phyloP scores from a whole-genome alignment of 2,113 vertebrate species.

The Ictalurus furcatus region DNA sequence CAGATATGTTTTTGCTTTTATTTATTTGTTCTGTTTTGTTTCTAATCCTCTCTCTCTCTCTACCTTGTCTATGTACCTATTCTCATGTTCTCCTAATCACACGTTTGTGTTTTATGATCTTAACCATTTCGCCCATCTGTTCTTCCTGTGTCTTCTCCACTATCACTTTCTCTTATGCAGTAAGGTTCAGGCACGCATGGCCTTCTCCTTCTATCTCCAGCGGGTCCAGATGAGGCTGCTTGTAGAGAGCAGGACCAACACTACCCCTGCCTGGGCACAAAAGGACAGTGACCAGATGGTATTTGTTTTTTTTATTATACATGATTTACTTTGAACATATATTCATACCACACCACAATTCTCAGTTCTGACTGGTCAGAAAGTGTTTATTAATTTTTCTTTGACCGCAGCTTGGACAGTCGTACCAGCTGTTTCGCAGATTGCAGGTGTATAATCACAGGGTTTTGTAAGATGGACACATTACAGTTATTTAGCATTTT shows the following conservation, averaged over 20 bases:
- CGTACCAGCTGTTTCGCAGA: neutral
- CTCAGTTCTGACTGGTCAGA: neutral
- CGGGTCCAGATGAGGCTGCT: slow-evolving; percentile 87
- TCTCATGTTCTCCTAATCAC: neutral
- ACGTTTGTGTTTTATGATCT: neutral
- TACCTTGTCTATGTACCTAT: neutral
- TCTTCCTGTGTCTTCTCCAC: neutral
- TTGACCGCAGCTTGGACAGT: neutral
- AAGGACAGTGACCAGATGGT: slow-evolving; percentile 94
- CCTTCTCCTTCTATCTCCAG: slow-evolving; percentile 91
- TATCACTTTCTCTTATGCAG: slow-evolving; percentile 67
- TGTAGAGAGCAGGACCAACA: slow-evolving; percentile 73
- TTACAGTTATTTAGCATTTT: neutral
- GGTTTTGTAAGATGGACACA: neutral
- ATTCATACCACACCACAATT: neutral
- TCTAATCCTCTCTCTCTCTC: neutral
- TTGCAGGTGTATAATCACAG: neutral
- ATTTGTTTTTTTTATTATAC: slow-evolving; percentile 40
- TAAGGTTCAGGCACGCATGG: slow-evolving; percentile 92
- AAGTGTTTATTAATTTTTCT: neutral
- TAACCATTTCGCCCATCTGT: neutral
- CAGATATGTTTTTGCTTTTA: neutral
- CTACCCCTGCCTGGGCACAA: slow-evolving; percentile 76
- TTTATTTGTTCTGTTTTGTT: neutral
- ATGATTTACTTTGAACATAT: neutral